Conservation (phyloP, 2,113 vertebrate species). For the Phrynosoma blainvillii region DNA sequence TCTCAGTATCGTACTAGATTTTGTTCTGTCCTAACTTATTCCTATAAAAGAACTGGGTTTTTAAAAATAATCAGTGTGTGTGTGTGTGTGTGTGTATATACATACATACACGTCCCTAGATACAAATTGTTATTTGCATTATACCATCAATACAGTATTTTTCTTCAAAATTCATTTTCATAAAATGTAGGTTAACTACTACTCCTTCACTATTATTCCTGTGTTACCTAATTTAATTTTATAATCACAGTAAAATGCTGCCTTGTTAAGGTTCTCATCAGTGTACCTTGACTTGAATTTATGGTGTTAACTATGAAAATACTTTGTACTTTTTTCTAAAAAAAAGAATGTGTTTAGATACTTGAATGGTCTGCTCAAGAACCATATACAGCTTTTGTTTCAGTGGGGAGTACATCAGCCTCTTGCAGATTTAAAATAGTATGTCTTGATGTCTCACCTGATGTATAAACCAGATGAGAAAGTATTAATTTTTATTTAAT, state of each 20-base stretch:
- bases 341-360: conserved; percentile 46
- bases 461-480: conserved; percentile 37
- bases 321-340: conserved; percentile 36
- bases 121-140: conserved; percentile 36
- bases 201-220: conserved; percentile 28
- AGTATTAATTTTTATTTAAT: conserved; percentile 23
- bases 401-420: not conserved
- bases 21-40: not conserved
- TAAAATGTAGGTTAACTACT: conserved; percentile 24
- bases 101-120: too few relatives aligned
- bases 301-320: conserved; percentile 45
- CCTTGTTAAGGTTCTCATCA: conserved; percentile 55
- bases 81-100: conserved; percentile 13
- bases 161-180: conserved; percentile 47
- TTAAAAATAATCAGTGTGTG: conserved; percentile 20
- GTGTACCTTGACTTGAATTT: conserved; percentile 49
- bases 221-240: conserved; percentile 49
- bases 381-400: conserved; percentile 45
- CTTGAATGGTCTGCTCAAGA: conserved; percentile 49
- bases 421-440: conserved; percentile 29
- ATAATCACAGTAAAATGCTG: conserved; percentile 46
- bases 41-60: conserved; percentile 17
- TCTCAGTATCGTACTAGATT: conserved; percentile 29
- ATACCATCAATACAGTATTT: conserved; percentile 42
- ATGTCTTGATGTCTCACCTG: conserved; percentile 19